Percentiles rank a stretch among this genome's conserved stretches.
phyloP scores from a whole-genome alignment of 2,888 invertebrate species.

The Ormyrus thymus region DNA sequence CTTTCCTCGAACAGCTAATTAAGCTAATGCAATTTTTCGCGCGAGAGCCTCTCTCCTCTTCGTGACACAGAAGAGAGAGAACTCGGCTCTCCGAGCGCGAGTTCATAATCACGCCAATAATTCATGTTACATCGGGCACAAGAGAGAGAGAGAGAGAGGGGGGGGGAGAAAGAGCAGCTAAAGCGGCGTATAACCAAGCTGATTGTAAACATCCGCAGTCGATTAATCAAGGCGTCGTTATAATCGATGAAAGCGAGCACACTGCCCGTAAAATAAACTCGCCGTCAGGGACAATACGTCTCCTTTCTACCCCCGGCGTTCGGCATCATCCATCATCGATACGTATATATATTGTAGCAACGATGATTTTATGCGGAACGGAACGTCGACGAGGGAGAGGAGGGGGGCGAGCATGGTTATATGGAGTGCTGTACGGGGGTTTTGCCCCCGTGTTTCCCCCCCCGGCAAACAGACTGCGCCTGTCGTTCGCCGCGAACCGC shows the following conservation, averaged over 20 bases:
- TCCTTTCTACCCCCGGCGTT: slow-evolving; percentile 53
- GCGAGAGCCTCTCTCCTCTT: slow-evolving; percentile 2
- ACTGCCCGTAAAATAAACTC: slow-evolving; percentile 59
- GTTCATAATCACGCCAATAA: slow-evolving; percentile 50
- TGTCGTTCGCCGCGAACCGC: slow-evolving; percentile 10
- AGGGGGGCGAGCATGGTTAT: neutral
- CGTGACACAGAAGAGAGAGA: slow-evolving; percentile 5
- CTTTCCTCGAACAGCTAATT: slow-evolving; percentile 30
- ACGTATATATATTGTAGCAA: slow-evolving; percentile 56
- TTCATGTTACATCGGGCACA: slow-evolving; percentile 46
- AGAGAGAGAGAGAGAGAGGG: too few relatives aligned
- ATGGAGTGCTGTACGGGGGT: neutral
- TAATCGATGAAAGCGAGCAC: slow-evolving; percentile 56
- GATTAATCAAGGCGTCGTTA: slow-evolving; percentile 57
- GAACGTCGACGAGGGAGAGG: slow-evolving; percentile 46
- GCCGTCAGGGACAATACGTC: slow-evolving; percentile 63
- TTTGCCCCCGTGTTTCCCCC: neutral
- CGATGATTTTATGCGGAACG: slow-evolving; percentile 71
- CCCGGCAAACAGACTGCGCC: slow-evolving; percentile 1
- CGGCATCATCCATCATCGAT: slow-evolving; percentile 57
- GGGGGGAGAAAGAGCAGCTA: neutral
- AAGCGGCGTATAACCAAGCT: slow-evolving; percentile 20
- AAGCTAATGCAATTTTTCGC: slow-evolving; percentile 43
- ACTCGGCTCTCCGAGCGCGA: neutral
- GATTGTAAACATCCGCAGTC: slow-evolving; percentile 55